These are phyloP conservation scores for Galleria mellonella DNA, from an alignment of 1,140 invertebrate species.

Conservation along the genomic window DNA sequence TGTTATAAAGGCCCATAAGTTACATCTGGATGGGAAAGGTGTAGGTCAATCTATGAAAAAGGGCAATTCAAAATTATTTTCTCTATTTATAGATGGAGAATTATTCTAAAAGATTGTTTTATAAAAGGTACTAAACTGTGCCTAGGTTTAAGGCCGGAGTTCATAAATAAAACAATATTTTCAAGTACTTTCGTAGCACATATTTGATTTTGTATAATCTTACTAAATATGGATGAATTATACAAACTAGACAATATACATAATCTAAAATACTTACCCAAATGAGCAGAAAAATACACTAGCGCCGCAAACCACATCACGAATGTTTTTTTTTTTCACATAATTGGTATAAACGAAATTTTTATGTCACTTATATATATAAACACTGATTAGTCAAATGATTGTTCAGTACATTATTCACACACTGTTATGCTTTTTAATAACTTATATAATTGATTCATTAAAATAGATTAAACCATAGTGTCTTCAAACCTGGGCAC, in stretches of 20 bases:
- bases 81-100: not conserved
- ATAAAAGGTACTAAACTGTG: too few species aligned
- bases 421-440: not conserved
- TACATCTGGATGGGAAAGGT: too few species aligned
- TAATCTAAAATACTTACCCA: slow-evolving; percentile 34
- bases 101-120: not conserved
- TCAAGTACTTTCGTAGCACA: too few species aligned
- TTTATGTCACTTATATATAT: slow-evolving; percentile 17
- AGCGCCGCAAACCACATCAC: slow-evolving; percentile 49
- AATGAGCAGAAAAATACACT: slow-evolving; percentile 42
- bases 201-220: too few species aligned
- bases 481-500: too few species aligned
- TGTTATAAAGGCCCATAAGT: too few species aligned
- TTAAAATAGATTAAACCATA: not conserved
- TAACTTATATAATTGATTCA: too few species aligned
- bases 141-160: too few species aligned
- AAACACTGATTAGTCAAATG: not conserved
- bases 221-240: not conserved
- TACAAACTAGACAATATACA: not conserved
- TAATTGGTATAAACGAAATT: slow-evolving; percentile 24
- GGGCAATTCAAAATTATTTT: not conserved
- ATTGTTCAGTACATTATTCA: not conserved
- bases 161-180: too few species aligned
- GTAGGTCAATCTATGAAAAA: too few species aligned
- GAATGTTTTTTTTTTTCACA: slow-evolving; percentile 37